These are phyloP conservation scores for Danaus melanippus DNA, from an alignment of 1,140 invertebrate species.

Conservation along the genomic window DNA sequence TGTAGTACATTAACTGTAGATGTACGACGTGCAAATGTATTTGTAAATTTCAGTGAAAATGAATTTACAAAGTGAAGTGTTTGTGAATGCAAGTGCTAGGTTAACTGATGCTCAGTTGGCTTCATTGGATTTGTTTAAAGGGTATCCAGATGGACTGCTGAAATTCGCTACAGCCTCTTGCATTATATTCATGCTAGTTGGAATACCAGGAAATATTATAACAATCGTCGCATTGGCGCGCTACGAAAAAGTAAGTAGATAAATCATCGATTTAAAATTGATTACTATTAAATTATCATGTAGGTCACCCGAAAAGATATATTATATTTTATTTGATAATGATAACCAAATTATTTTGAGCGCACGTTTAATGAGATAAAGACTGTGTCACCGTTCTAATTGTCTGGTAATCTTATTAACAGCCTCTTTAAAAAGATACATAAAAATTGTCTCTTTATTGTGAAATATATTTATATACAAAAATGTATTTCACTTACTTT, in stretches of 20 bases:
- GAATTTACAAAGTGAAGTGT: constrained; percentile 17
- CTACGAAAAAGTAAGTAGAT: constrained; percentile 79
- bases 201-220: constrained; percentile 85
- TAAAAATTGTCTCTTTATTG: no score
- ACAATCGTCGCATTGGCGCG: constrained; percentile 83
- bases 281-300: neutral
- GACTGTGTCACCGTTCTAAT: no score
- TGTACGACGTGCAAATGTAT: constrained; percentile 28
- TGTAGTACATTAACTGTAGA: constrained; percentile 29
- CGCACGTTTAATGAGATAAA: no score
- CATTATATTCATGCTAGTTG: constrained; percentile 83
- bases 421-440: no score
- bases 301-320: no score
- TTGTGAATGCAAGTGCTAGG: constrained; percentile 27
- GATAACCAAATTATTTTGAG: no score
- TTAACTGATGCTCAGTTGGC: constrained; percentile 41
- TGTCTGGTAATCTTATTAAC: no score
- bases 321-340: no score
- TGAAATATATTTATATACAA: no score
- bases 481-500: no score
- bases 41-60: constrained; percentile 16
- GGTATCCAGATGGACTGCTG: constrained; percentile 78
- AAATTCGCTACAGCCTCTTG: constrained; percentile 81
- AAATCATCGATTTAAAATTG: neutral
- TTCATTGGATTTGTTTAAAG: constrained; percentile 75